Conservation (phyloP, 2,888 invertebrate species). For the Biston stratarius region DNA sequence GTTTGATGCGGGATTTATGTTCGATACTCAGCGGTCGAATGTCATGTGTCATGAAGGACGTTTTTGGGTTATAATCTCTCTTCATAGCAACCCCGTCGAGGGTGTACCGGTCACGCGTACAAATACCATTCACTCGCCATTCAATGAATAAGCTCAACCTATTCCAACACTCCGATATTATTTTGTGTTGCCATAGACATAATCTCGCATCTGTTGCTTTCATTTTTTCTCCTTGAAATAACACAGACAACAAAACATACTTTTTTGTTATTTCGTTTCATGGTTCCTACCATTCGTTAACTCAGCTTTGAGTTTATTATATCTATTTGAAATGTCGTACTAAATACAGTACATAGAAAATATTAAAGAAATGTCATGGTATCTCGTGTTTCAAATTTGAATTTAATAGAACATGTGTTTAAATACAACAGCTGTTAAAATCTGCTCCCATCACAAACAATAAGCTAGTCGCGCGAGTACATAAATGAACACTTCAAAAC, state of each 20-base stretch:
- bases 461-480: conserved; percentile 51
- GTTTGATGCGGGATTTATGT: conserved; percentile 37
- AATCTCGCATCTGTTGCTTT: conserved; percentile 61
- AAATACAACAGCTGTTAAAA: conserved; percentile 42
- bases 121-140: conserved; percentile 55
- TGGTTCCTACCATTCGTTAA: conserved; percentile 11
- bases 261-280: conserved; percentile 9
- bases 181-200: conserved; percentile 54
- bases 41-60: conserved; percentile 58
- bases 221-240: conserved; percentile 35
- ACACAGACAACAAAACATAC: conserved; percentile 30
- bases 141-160: conserved; percentile 64
- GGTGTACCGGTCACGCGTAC: conserved; percentile 63
- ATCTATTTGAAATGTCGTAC: conserved; percentile 9
- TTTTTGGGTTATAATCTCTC: conserved; percentile 64
- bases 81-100: conserved; percentile 54
- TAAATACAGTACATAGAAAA: background rate
- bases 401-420: background rate
- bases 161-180: conserved; percentile 62
- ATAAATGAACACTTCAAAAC: conserved; percentile 67
- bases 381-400: background rate
- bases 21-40: conserved; percentile 52
- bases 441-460: conserved; percentile 52
- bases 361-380: background rate
- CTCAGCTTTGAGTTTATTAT: background rate